Evolutionary conservation across 2,113 vertebrate genomes (phyloP).

Genomic region (Theropithecus gelada): DNA sequence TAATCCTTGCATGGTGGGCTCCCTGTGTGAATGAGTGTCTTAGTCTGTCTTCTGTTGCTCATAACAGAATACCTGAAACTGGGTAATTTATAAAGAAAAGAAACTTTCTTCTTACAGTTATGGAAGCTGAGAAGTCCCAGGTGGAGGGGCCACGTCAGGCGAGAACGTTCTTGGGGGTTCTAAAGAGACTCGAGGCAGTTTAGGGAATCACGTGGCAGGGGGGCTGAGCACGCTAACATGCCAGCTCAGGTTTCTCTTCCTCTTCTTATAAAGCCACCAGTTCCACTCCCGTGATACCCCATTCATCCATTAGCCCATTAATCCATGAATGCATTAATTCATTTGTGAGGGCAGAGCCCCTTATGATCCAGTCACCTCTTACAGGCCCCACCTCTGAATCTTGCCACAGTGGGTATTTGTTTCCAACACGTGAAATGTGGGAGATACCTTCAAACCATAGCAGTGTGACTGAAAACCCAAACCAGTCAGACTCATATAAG

Average conservation of each 20-base stretch:
- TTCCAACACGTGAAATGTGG: not conserved
- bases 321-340: not conserved
- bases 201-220: not conserved
- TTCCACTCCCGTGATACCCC: not conserved
- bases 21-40: not conserved
- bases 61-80: not conserved
- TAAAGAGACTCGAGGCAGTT: not conserved
- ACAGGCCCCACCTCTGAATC: not conserved
- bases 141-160: not conserved
- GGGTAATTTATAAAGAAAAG: not conserved
- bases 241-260: not conserved
- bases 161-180: not conserved
- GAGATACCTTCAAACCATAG: not conserved
- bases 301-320: not conserved
- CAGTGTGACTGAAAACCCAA: not conserved
- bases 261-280: not conserved
- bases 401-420: not conserved
- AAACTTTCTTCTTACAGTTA: not conserved
- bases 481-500: not conserved
- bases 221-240: not conserved
- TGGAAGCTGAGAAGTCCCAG: not conserved
- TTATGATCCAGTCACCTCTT: not conserved
- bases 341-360: not conserved
- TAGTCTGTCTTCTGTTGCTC: not conserved
- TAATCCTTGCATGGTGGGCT: not conserved